These are phyloP conservation scores for Caranx melampygus DNA, from an alignment of 2,113 vertebrate genomes.

Conservation along the genomic window DNA sequence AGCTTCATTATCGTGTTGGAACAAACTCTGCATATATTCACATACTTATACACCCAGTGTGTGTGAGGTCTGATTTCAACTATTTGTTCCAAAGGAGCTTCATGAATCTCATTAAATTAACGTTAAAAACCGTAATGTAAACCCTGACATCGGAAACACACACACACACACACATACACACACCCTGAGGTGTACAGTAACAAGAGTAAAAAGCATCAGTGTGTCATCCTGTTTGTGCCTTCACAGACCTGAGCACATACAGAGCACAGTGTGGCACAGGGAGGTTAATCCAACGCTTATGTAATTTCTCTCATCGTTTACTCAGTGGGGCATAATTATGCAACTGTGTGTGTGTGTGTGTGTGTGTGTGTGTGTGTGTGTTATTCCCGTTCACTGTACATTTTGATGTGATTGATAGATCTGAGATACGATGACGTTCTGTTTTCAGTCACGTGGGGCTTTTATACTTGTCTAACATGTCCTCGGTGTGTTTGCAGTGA, in stretches of 20 bases:
- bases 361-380: constrained; percentile 18
- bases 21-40: constrained; percentile 2
- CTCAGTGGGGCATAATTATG: constrained; percentile 58
- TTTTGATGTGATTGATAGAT: not conserved
- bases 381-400: not conserved
- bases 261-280: constrained; percentile 41
- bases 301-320: constrained; percentile 50
- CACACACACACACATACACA: too few species aligned
- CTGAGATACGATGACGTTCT: not conserved
- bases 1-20: constrained; percentile 26
- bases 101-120: not conserved
- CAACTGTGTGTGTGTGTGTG: constrained; percentile 16
- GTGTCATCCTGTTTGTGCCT: not conserved
- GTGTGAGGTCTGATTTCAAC: not conserved
- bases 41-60: not conserved
- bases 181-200: not conserved
- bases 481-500: not conserved
- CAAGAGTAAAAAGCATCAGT: not conserved
- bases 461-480: not conserved
- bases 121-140: not conserved
- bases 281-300: constrained; percentile 59
- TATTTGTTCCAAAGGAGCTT: not conserved
- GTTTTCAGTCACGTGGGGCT: not conserved
- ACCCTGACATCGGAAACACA: too few species aligned
- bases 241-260: not conserved